Evolutionary conservation across 2,888 invertebrate species (phyloP).

Genomic region (Archaeoteleia sp.): DNA sequence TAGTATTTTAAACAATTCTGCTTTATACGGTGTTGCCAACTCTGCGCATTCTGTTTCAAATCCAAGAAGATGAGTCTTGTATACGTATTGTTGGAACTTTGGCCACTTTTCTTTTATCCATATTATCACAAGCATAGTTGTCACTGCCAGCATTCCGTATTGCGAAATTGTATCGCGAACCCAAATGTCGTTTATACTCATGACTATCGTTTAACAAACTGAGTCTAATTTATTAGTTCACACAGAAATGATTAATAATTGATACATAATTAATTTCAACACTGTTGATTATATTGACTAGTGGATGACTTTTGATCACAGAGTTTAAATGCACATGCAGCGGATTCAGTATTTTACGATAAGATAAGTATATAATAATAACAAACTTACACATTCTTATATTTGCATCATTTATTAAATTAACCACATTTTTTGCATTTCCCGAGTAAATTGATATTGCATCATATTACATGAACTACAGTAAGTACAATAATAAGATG

Average conservation of each 20-base stretch:
- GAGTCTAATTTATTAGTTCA: slow-evolving; percentile 3
- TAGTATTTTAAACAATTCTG: slow-evolving; percentile 60
- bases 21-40: slow-evolving; percentile 56
- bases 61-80: slow-evolving; percentile 63
- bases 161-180: slow-evolving; percentile 63
- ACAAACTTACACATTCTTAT: background rate
- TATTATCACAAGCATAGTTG: slow-evolving; percentile 43
- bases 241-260: slow-evolving; percentile 5
- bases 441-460: background rate
- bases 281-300: slow-evolving; percentile 12
- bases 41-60: slow-evolving; percentile 68
- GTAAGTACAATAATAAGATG: too few species aligned
- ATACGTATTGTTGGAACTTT: slow-evolving; percentile 57
- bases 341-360: slow-evolving; percentile 35
- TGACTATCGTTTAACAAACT: too few species aligned
- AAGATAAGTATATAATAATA: slow-evolving; percentile 45
- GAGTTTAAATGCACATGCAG: slow-evolving; percentile 19
- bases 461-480: too few species aligned
- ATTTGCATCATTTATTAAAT: background rate
- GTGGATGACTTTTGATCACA: slow-evolving; percentile 34
- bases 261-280: slow-evolving; percentile 1
- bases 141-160: slow-evolving; percentile 57
- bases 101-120: slow-evolving; percentile 58
- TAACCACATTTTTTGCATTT: background rate
- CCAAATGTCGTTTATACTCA: slow-evolving; percentile 66